phyloP scores from a whole-genome alignment of 2,888 invertebrate species.

The Hydrotaea diabolus region DNA sequence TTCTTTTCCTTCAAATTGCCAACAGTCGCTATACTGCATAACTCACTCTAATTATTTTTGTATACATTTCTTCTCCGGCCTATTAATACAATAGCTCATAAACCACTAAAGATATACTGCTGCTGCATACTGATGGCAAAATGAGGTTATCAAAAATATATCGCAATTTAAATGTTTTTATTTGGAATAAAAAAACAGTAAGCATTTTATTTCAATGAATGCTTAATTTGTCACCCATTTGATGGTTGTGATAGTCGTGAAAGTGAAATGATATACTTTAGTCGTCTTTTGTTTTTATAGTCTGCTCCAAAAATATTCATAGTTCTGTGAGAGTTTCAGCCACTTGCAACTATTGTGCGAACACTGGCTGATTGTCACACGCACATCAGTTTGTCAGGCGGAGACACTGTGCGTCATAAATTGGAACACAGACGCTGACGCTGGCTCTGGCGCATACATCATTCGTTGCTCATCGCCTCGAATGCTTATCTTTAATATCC shows the following conservation, averaged over 20 bases:
- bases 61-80: too few species aligned
- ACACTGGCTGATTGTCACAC: not conserved
- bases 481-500: conserved; percentile 31
- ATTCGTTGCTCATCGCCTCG: not conserved
- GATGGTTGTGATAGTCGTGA: conserved; percentile 14
- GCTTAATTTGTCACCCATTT: conserved; percentile 39
- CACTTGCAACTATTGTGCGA: conserved; percentile 15
- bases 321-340: not conserved
- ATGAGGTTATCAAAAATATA: conserved; percentile 17
- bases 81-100: too few species aligned
- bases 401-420: not conserved
- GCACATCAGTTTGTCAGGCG: not conserved
- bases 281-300: not conserved
- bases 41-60: too few species aligned
- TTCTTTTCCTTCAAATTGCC: too few species aligned
- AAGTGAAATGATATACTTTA: conserved; percentile 22
- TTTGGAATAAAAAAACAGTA: not conserved
- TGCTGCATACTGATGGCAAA: not conserved
- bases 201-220: conserved; percentile 34
- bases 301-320: conserved; percentile 29
- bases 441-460: conserved; percentile 9
- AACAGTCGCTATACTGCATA: too few species aligned
- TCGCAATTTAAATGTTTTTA: not conserved
- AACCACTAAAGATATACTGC: not conserved
- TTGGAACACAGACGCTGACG: not conserved